These are phyloP conservation scores for Larimichthys crocea DNA, from an alignment of 2,113 vertebrate genomes.

Conservation along the genomic window DNA sequence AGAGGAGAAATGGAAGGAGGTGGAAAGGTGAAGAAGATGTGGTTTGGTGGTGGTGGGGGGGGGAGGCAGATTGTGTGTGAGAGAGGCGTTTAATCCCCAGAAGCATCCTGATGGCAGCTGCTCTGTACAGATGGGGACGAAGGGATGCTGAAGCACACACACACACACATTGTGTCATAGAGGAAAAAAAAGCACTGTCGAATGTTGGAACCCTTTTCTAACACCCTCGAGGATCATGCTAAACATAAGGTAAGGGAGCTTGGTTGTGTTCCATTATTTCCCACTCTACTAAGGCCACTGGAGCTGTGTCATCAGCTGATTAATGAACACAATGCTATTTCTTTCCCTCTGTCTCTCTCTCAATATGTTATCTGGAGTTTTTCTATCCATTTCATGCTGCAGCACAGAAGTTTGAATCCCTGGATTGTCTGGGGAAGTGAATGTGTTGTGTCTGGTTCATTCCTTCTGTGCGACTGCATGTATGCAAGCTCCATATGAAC, in stretches of 20 bases:
- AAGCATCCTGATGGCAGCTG: constrained; percentile 76
- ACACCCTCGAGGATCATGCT: constrained; percentile 64
- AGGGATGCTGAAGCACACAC: constrained; percentile 38
- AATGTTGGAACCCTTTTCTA: constrained; percentile 57
- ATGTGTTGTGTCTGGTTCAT: constrained; percentile 17
- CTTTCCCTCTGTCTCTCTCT: constrained; percentile 29
- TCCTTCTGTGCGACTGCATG: background rate
- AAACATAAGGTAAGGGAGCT: constrained; percentile 73
- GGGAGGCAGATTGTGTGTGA: constrained; percentile 69
- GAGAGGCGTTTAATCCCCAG: constrained; percentile 76
- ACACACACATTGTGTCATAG: constrained; percentile 25
- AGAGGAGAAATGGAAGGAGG: constrained; percentile 24
- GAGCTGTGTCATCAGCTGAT: constrained; percentile 66
- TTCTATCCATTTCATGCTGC: background rate
- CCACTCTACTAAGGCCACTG: constrained; percentile 49
- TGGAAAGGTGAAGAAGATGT: constrained; percentile 64
- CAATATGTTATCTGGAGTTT: constrained; percentile 26
- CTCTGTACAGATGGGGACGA: constrained; percentile 74
- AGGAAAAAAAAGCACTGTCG: constrained; percentile 40
- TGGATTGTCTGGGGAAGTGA: constrained; percentile 35
- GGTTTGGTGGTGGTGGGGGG: constrained; percentile 32
- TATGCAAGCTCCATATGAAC: constrained; percentile 2
- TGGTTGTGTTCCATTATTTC: constrained; percentile 64
- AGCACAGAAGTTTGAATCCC: constrained; percentile 31
- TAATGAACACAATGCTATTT: constrained; percentile 59